Evolutionary conservation across 30 jellyfish, hydroid and myxozoan species (phyloP), one percentile per base, ranked within the genome.

Genomic region (Hydractinia symbiolongicarpus): DNA sequence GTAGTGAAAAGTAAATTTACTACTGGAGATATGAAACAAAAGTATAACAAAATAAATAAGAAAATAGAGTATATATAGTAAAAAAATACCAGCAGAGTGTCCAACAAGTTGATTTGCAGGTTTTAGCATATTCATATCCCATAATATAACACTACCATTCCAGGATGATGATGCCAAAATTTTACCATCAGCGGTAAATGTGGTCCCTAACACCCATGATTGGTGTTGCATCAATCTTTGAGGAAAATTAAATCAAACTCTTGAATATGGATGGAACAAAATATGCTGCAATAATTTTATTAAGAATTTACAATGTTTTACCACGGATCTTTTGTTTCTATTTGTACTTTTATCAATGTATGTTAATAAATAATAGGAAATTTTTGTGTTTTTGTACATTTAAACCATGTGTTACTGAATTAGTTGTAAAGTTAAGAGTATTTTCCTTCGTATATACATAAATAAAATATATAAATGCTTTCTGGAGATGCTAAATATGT

Each of bases 151-250:
- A 54, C 81, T 77, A 55, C 87, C 87, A 67, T 90, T 93, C 97
- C 97, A 90, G 50, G 97, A 90, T 54, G 95, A 68, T n/a, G 97
- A 73, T 19, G 95, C 90, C 54, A 90, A 73, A 7, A 70, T 11
- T 17, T 82, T 60, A 4, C 95, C 97, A 53, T 61, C 51, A 49
- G 61, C 49, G n/a, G 89, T 77, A 53, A 90, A 81, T 50, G 95
- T 53, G 9, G 92, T 84, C 64, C 89, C 93, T 53, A 90, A 78
- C 10, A 90, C 90, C 97, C 97, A 90, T 7, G 88, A 89, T n/a
- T 76, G 75, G 53, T 90, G 97, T 55, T 81, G 91, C 50, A 57
- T 78, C 56, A 90, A 71, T 55, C 87, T 83, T 44, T n/a, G 40
- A 64, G 1, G 8, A 64, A 44, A 64, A 6, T 51, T n/a, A 64